Percentiles rank a stretch among this genome's conserved stretches.
These are phyloP conservation scores for Caretta caretta DNA, from an alignment of 2,113 vertebrate genomes.

Conservation along the genomic window DNA sequence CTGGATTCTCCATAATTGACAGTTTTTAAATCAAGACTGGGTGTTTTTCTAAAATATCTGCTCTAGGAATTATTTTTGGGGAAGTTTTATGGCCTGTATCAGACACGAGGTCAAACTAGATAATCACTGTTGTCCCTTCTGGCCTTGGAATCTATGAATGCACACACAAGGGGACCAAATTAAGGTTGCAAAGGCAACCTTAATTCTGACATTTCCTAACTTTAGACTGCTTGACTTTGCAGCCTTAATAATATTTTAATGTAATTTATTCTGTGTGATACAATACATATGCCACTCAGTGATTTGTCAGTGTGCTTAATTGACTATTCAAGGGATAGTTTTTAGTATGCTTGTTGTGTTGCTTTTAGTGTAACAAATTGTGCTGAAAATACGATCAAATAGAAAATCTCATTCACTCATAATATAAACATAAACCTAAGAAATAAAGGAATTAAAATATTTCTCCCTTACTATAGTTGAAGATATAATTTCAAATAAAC, in stretches of 20 bases:
- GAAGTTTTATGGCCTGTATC: not conserved
- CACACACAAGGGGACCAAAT: not conserved
- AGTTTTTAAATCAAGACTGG: not conserved
- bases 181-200: not conserved
- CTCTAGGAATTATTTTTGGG: not conserved
- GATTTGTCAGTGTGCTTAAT: not conserved
- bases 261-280: not conserved
- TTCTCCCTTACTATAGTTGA: not conserved
- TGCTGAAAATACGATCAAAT: slow-evolving; percentile 4
- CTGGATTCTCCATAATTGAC: not conserved
- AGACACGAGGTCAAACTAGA: not conserved
- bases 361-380: not conserved
- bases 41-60: not conserved
- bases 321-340: not conserved
- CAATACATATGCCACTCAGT: not conserved
- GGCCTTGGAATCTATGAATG: not conserved
- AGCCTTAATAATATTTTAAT: slow-evolving; percentile 6
- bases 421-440: not conserved
- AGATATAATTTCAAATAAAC: not conserved
- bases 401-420: not conserved
- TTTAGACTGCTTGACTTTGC: not conserved
- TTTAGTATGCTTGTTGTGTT: not conserved
- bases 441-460: not conserved
- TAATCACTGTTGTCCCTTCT: not conserved
- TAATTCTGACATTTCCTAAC: slow-evolving; percentile 11